These are phyloP conservation scores for Thinocorus orbignyianus DNA, from an alignment of 2,113 vertebrate species.

Conservation along the genomic window DNA sequence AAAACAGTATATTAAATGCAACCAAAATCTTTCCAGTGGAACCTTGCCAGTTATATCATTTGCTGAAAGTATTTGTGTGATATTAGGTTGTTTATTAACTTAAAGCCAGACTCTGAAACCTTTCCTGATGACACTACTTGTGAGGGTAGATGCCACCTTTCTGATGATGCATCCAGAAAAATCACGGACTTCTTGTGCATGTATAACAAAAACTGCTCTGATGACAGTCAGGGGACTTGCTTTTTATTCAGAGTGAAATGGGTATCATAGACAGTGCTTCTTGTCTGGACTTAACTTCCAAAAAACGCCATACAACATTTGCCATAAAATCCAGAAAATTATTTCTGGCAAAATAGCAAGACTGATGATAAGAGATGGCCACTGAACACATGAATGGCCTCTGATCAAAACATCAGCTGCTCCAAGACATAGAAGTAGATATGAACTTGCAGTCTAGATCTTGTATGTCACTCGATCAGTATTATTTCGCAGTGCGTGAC, in stretches of 20 bases:
- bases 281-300: background rate
- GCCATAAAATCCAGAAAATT: background rate
- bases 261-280: background rate
- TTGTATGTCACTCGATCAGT: background rate
- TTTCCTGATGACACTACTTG: background rate
- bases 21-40: background rate
- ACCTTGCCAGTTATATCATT: background rate
- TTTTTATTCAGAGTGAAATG: background rate
- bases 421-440: background rate
- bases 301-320: background rate
- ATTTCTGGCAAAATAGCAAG: background rate
- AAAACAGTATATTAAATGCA: background rate
- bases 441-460: background rate
- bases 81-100: background rate
- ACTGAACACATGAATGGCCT: background rate
- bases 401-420: background rate
- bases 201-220: background rate
- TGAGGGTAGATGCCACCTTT: background rate
- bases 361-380: background rate
- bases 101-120: background rate
- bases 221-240: background rate
- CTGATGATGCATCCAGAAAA: background rate
- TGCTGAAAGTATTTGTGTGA: background rate
- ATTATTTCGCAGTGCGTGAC: background rate
- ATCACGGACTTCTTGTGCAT: rapidly evolving